Percentiles rank a stretch among this genome's conserved stretches.
Evolutionary conservation across 1,140 invertebrate species (phyloP).

Genomic region (Myzus persicae): DNA sequence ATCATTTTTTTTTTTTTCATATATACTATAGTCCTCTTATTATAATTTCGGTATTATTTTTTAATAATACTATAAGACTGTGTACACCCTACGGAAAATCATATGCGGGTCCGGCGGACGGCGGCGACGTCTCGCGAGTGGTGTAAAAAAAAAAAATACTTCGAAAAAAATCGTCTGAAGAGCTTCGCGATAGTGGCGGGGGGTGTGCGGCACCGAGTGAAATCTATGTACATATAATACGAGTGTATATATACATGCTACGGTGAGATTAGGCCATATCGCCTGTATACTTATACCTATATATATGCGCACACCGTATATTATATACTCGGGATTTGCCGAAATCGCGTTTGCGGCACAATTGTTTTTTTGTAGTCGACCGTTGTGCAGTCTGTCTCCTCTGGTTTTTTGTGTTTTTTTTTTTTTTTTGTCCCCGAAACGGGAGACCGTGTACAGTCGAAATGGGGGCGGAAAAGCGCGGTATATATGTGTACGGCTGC

Average conservation of each 20-base stretch:
- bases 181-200: too few species aligned
- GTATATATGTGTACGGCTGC: background rate
- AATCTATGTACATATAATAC: background rate
- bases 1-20: too few species aligned
- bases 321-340: background rate
- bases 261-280: background rate
- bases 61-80: too few species aligned
- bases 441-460: background rate
- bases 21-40: too few species aligned
- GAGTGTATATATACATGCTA: background rate
- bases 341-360: background rate
- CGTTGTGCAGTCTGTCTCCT: background rate
- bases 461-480: background rate
- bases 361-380: slow-evolving; percentile 18
- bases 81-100: background rate
- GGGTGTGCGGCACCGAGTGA: too few species aligned
- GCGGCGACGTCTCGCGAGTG: too few species aligned
- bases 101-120: too few species aligned
- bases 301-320: background rate
- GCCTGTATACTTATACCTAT: background rate
- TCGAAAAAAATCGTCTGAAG: too few species aligned
- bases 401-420: background rate
- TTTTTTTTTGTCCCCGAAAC: background rate
- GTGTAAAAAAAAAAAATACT: too few species aligned
- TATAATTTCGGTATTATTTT: too few species aligned